phyloP scores from a whole-genome alignment of 2,888 invertebrate genomes.

The Euplexia lucipara region DNA sequence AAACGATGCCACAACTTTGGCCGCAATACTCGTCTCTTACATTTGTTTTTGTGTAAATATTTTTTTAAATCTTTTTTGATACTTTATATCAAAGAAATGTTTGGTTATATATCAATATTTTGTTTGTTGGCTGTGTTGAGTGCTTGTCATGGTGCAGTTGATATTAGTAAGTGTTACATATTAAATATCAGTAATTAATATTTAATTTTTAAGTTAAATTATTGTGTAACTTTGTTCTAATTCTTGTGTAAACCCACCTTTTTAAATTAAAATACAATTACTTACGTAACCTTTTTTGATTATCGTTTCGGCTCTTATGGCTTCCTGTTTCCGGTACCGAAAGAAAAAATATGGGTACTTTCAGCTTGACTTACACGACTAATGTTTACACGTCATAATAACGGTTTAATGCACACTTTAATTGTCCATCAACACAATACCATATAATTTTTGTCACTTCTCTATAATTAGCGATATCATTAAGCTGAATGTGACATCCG shows the following conservation, averaged over 20 bases:
- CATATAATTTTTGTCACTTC: slow-evolving; percentile 19
- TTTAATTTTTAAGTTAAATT: neutral
- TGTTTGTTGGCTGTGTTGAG: slow-evolving; percentile 67
- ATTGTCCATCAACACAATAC: slow-evolving; percentile 20
- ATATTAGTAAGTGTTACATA: slow-evolving; percentile 77
- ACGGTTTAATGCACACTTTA: slow-evolving; percentile 18
- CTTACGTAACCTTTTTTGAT: neutral
- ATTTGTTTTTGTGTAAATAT: slow-evolving; percentile 15
- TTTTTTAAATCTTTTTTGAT: neutral
- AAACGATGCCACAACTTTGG: slow-evolving; percentile 65
- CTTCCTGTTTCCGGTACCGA: neutral
- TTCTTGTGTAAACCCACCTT: neutral
- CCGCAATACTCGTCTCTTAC: slow-evolving; percentile 60
- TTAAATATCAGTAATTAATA: neutral
- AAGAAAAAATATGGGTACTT: neutral
- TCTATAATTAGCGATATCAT: slow-evolving; percentile 29
- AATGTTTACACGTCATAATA: slow-evolving; percentile 26
- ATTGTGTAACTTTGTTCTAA: neutral
- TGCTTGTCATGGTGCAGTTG: slow-evolving; percentile 71
- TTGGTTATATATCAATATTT: slow-evolving; percentile 51
- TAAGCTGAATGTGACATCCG: slow-evolving; percentile 2
- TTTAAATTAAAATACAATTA: neutral
- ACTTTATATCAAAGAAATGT: slow-evolving; percentile 28
- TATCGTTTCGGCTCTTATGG: neutral
- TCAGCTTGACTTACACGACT: neutral